These are phyloP conservation scores for Clangula hyemalis DNA, from an alignment of 2,797 vertebrate species.

Conservation along the genomic window DNA sequence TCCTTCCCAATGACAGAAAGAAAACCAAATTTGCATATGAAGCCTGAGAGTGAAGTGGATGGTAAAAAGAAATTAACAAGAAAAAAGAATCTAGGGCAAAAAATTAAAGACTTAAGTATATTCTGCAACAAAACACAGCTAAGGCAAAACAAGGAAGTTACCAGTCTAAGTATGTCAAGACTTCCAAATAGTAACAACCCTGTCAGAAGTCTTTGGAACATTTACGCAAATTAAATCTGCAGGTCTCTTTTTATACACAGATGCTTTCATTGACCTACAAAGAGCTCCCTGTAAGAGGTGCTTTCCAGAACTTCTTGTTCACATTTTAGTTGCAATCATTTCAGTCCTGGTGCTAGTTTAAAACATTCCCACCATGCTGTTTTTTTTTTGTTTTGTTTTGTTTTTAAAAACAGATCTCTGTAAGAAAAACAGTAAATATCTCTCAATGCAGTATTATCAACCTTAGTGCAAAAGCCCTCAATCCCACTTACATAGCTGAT, in stretches of 20 bases:
- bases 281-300: neutral
- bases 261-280: neutral
- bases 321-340: neutral
- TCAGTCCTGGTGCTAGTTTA: neutral
- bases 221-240: neutral
- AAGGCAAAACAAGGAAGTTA: neutral
- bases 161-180: neutral
- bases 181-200: neutral
- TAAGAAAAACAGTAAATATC: neutral
- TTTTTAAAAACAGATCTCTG: neutral
- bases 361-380: neutral
- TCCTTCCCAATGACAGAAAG: neutral
- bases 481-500: neutral
- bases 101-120: neutral
- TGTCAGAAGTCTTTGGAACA: neutral
- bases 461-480: neutral
- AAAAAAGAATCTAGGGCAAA: neutral
- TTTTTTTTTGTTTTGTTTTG: neutral
- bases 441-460: neutral
- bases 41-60: neutral
- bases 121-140: neutral
- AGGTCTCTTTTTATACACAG: neutral
- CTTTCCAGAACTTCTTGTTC: slow-evolving; percentile 8
- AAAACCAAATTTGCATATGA: neutral
- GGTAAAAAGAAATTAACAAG: neutral